A percentile compares a stretch with the other conserved stretches of the same genome.
These are phyloP conservation scores for Poecile atricapillus DNA, from an alignment of 2,113 vertebrate genomes.

Conservation along the genomic window DNA sequence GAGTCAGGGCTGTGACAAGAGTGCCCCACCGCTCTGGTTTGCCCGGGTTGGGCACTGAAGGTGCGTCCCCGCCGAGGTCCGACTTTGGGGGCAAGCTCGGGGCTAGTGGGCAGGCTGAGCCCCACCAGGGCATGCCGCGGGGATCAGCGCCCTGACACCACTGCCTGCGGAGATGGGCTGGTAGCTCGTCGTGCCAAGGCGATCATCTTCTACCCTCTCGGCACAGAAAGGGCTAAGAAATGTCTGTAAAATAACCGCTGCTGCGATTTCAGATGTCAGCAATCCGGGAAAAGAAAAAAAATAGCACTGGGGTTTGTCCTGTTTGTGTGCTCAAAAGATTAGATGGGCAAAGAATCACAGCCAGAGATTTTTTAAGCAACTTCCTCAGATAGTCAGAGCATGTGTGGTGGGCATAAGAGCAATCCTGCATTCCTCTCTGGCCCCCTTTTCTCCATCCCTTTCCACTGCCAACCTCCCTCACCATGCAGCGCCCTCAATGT, in stretches of 20 bases:
- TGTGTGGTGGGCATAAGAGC: neutral
- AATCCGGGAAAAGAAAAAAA: neutral
- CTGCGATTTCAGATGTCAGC: neutral
- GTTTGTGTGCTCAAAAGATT: neutral
- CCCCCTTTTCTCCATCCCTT: neutral
- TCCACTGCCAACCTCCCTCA: neutral
- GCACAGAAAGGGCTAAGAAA: neutral
- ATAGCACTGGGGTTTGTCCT: neutral
- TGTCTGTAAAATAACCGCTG: neutral
- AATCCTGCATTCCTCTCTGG: neutral
- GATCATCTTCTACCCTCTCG: neutral
- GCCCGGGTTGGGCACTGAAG: neutral
- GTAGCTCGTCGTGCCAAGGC: neutral
- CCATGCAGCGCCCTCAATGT: fast-evolving
- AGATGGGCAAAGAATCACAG: neutral
- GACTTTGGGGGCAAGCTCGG: no score
- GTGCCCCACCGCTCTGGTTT: neutral
- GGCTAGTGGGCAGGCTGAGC: no score
- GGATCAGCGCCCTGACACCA: neutral
- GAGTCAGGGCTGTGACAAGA: neutral
- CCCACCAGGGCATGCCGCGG: neutral
- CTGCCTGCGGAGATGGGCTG: neutral
- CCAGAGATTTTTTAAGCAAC: neutral
- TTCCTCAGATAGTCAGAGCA: neutral
- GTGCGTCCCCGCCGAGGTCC: neutral